Evolutionary conservation across 2,797 vertebrate genomes (phyloP), one percentile per base, ranked within the genome.

Genomic region (Enteromius viviparus): DNA sequence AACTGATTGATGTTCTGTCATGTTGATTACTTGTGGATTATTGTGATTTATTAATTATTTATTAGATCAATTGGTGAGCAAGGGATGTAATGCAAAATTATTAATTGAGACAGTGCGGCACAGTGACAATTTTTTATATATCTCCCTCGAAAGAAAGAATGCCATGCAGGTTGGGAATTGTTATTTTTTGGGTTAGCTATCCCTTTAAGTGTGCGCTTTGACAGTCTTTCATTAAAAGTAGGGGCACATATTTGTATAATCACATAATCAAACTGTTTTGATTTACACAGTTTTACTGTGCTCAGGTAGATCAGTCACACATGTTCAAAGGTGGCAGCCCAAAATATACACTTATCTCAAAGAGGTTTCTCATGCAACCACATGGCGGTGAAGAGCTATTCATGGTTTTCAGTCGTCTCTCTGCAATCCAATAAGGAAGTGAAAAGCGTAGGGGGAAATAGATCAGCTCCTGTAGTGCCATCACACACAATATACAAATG

Each of bases 361-460:
- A 60, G 15, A 47, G 65, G 8, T 32, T 85, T 51, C 34, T 68
- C 60, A 3, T 26, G 29, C 32, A 19, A 79, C 80, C 87, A 45
- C 21, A 83, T 26, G 34, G 75, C 1, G 9, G 49, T 66, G n/a
- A 76, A 71, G 40, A 34, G 70, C 68, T 53, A 66, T 77, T 66
- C 37, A 19, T 34, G 32, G 26, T 68, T 79, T 62, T 69, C 77
- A 75, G 11, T 21, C 15, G 11, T 7, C 21, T 76, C 32, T 65
- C 37, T 64, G n/a, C 10, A 51, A 21, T 58, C 68, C 45, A 88
- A 90, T 37, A 53, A 86, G 88, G 93, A 94, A 94, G 90, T 92
- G 91, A 91, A 88, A 90, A 85, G 65, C 37, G 23, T 23, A 12
- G 21, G 21, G 45, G 69, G 47, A 49, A 80, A 70, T 65, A 74